phyloP scores from a whole-genome alignment of 2,888 invertebrate species.

The Chalcis sispes region DNA sequence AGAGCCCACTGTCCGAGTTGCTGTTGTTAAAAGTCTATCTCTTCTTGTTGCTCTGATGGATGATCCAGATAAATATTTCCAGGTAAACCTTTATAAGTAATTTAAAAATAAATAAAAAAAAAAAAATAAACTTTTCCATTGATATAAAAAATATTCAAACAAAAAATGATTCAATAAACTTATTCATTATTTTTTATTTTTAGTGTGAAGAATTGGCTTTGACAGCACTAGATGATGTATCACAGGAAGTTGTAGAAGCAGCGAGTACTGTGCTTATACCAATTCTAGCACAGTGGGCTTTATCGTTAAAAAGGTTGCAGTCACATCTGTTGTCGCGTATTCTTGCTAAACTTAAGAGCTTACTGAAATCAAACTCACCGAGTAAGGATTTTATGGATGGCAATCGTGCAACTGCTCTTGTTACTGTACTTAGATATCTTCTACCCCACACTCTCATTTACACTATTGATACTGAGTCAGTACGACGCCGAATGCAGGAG shows the following conservation, averaged over 20 bases:
- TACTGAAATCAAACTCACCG: constrained; percentile 66
- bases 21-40: constrained; percentile 81
- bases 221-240: constrained; percentile 79
- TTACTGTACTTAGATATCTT: constrained; percentile 68
- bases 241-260: constrained; percentile 78
- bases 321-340: constrained; percentile 76
- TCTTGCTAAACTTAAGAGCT: constrained; percentile 67
- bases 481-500: constrained; percentile 63
- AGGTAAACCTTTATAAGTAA: constrained; percentile 64
- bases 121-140: background rate
- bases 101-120: background rate
- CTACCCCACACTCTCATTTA: constrained; percentile 70
- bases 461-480: constrained; percentile 66
- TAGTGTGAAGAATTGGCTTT: constrained; percentile 80
- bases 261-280: constrained; percentile 80
- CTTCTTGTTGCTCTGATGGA: constrained; percentile 81
- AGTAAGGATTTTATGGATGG: constrained; percentile 67
- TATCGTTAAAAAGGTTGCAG: constrained; percentile 78
- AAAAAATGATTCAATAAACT: too few relatives aligned
- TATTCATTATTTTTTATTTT: constrained; percentile 13
- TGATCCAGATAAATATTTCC: constrained; percentile 81
- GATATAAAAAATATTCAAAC: constrained; percentile 9
- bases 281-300: constrained; percentile 81
- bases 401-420: constrained; percentile 66
- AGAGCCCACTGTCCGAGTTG: constrained; percentile 80